Base-by-base conservation (phyloP, 1,140 invertebrate genomes). In the Trachymyrmex septentrionalis region DNA sequence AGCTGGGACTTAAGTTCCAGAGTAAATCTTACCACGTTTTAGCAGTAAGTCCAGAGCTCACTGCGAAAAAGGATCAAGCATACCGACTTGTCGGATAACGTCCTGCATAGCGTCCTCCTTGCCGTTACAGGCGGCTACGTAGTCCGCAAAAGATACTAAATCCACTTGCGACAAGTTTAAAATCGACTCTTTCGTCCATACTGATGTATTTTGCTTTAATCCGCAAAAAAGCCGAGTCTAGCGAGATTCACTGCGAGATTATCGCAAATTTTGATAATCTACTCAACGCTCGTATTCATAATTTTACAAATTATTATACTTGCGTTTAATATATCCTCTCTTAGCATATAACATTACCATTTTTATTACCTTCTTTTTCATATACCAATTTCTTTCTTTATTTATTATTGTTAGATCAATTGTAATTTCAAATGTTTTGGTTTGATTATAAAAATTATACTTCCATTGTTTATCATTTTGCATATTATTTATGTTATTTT, bases 11-110 rank as follows among this genome's bases (percentile, higher is more conserved):
- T 93, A 95, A 95, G 93, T 95, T 95, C 89, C 92, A 86, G 90
- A 92, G 93, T 95, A 95, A 95, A 95, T 95, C 95, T 95, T 92
- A 86, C 93, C 95, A 95, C 95, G 95, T 95, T 95, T 95, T 94
- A 94, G 93, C 94, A 92, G 91, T 95, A 95, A 95, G 94, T 95
- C 94, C 94, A 86, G 92, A 92, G 92, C 93, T 95, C 93, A 94
- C 94, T 91, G 93, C 87, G 88, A 86, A 87, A 91, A 87, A 92
- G 95, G 94, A 95, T 95, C 94, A 95, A 88, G 93, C 92, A 92
- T 92, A 92, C 86, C 91, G 90, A 94, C 92, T 93, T 90, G 92
- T 84, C 50, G 89, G 78, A 93, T 91, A 92, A 92, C 88, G 89
- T 90, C 92, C 91, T 91, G 92, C 90, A 91, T 76, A 88, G 85